Evolutionary conservation across 2,797 vertebrate genomes (phyloP), one percentile per base, ranked within the genome.

Genomic region (Semotilus atromaculatus): DNA sequence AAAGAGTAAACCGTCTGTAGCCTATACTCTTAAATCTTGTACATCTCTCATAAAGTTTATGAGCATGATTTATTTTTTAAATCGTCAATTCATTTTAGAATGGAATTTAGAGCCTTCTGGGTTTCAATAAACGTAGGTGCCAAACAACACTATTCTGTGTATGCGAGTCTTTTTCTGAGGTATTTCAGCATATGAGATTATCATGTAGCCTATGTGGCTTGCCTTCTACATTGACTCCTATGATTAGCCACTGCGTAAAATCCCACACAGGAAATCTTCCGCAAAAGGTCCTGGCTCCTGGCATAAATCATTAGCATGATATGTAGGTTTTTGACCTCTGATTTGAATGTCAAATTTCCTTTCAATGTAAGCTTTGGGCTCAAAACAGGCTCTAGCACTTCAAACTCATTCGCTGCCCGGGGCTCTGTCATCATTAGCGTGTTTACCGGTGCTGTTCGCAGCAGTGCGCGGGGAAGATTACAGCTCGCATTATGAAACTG

Each of bases 91-190:
- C 60, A 72, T 88, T 64, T 80, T 89, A 89, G 84, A 84, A 85
- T 85, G 81, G 55, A 89, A 89, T 81, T 84, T 89, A 77, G 87
- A 84, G 90, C 85, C 68, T 92, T 87, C 80, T 88, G 87, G 87
- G 71, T 91, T 91, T 91, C 86, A 89, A 90, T 91, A 91, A 90
- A 91, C 89, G 77, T 92, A 91, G 90, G 90, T 94, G 92, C 93
- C 94, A 95, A 94, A 94, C 91, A 73, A 84, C 75, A 26, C 16
- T 48, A 18, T 4, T 51, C 31, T 14, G 38, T 80, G 19, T 38
- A 43, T 31, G 29, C 14, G 31, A 74, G 13, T 8, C 23, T 38
- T 31, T 60, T 51, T 48, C 45, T 14, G 45, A 14, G 13, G 14
- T 14, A 13, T 45, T 45, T 45, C 43, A 45, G 43, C 11, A 45